Evolutionary conservation across 2,888 invertebrate genomes (phyloP).

Genomic region (Drosophila nigritarsus): DNA sequence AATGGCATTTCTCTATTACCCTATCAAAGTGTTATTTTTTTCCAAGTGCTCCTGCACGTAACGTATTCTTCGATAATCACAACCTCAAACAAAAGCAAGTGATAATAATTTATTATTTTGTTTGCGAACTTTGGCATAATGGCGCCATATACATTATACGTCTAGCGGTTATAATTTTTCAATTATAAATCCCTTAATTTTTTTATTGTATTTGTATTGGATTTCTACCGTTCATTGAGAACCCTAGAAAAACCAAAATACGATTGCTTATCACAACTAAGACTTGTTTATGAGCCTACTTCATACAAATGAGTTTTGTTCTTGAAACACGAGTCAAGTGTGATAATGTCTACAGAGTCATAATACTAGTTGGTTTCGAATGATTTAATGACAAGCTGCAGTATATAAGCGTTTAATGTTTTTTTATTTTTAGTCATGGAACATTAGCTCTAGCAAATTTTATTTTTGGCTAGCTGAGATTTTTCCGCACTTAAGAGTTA

Average conservation of each 20-base stretch:
- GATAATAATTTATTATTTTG: slow-evolving; percentile 26
- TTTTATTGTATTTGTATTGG: slow-evolving; percentile 22
- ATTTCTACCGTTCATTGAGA: slow-evolving; percentile 48
- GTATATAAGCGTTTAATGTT: slow-evolving; percentile 3
- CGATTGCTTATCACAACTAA: slow-evolving; percentile 46
- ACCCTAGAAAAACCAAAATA: slow-evolving; percentile 22
- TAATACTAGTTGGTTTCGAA: slow-evolving; percentile 1
- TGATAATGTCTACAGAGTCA: slow-evolving; percentile 3
- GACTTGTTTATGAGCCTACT: slow-evolving; percentile 34
- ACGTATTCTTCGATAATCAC: too few species aligned
- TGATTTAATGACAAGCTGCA: slow-evolving; percentile 32
- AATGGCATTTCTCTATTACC: slow-evolving; percentile 30
- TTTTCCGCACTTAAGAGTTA: slow-evolving; percentile 9
- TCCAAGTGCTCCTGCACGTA: slow-evolving; percentile 26
- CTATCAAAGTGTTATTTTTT: slow-evolving; percentile 9
- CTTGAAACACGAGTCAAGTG: slow-evolving; percentile 3
- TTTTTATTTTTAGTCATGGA: background rate
- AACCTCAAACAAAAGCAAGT: slow-evolving; percentile 19
- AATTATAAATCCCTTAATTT: background rate
- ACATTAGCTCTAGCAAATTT: slow-evolving; percentile 30
- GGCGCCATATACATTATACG: slow-evolving; percentile 30
- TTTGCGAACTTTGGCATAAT: slow-evolving; percentile 21
- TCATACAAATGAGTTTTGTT: slow-evolving; percentile 19
- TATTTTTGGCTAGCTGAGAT: slow-evolving; percentile 34
- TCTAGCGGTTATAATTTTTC: slow-evolving; percentile 26